Conservation (phyloP, 2,797 vertebrate genomes). For the Hyperoplus lanceolatus region DNA sequence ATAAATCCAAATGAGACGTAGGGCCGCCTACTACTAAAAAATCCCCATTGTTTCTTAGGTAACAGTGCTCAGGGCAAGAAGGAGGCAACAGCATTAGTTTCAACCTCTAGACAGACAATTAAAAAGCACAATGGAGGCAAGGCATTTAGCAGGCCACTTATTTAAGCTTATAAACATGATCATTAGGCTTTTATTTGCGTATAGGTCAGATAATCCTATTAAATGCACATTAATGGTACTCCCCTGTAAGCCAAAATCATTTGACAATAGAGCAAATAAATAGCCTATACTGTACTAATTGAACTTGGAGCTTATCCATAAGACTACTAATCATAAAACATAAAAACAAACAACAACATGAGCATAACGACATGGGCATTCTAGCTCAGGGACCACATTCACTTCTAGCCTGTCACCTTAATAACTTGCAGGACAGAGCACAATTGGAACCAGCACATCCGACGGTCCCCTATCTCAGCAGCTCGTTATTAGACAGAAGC, state of each 20-base stretch:
- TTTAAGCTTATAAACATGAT: slow-evolving; percentile 32
- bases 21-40: too few relatives aligned
- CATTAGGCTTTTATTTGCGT: slow-evolving; percentile 28
- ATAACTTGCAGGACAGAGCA: slow-evolving; percentile 76
- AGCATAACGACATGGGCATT: background rate
- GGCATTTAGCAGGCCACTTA: background rate
- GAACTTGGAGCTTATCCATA: slow-evolving; percentile 17
- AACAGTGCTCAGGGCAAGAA: too few relatives aligned
- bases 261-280: slow-evolving; percentile 44
- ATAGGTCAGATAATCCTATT: slow-evolving; percentile 34
- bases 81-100: too few relatives aligned
- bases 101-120: background rate
- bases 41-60: too few relatives aligned
- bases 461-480: slow-evolving; percentile 68
- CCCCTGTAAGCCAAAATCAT: slow-evolving; percentile 22
- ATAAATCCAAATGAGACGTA: too few relatives aligned
- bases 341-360: slow-evolving; percentile 35
- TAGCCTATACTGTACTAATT: slow-evolving; percentile 22
- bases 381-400: slow-evolving; percentile 26
- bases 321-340: slow-evolving; percentile 38
- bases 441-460: slow-evolving; percentile 64
- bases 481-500: slow-evolving; percentile 83
- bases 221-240: slow-evolving; percentile 9
- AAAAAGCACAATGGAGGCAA: background rate
- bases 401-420: slow-evolving; percentile 73